These are phyloP conservation scores for Leptinotarsa tumamoca DNA, from an alignment of 2,888 invertebrate genomes.

Conservation along the genomic window DNA sequence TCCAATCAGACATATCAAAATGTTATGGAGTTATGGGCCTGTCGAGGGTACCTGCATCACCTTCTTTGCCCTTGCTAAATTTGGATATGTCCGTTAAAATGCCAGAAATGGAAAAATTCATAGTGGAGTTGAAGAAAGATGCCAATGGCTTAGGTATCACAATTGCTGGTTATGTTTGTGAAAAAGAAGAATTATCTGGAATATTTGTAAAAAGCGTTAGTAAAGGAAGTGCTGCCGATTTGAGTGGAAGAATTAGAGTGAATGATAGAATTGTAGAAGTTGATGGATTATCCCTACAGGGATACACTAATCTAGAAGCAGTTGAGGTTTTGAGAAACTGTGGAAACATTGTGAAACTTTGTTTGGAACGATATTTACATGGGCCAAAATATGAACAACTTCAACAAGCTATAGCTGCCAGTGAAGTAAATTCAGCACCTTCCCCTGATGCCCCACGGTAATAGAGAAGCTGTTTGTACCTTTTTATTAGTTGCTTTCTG, in stretches of 20 bases:
- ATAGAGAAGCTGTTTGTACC: slow-evolving; percentile 59
- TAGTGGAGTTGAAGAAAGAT: slow-evolving; percentile 93
- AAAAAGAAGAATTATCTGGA: slow-evolving; percentile 97
- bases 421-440: slow-evolving; percentile 76
- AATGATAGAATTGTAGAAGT: slow-evolving; percentile 99
- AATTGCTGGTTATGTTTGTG: slow-evolving; percentile 96
- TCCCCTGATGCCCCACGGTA: slow-evolving; percentile 71
- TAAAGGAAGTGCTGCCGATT: slow-evolving; percentile 93
- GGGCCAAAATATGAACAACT: slow-evolving; percentile 91
- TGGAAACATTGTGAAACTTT: slow-evolving; percentile 88
- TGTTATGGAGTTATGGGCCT: slow-evolving; percentile 56
- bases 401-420: slow-evolving; percentile 88
- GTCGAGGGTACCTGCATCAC: slow-evolving; percentile 64
- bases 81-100: slow-evolving; percentile 73
- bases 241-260: slow-evolving; percentile 92
- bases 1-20: slow-evolving; percentile 64
- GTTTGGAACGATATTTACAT: slow-evolving; percentile 89
- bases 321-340: slow-evolving; percentile 96
- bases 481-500: slow-evolving; percentile 56
- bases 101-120: slow-evolving; percentile 94
- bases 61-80: slow-evolving; percentile 67
- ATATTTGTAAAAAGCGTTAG: slow-evolving; percentile 99
- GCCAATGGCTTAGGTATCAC: slow-evolving; percentile 94
- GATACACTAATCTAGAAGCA: slow-evolving; percentile 96
- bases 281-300: slow-evolving; percentile 94